These are phyloP conservation scores for Chloroceryle amazona DNA, from an alignment of 2,797 vertebrate species.

Conservation along the genomic window DNA sequence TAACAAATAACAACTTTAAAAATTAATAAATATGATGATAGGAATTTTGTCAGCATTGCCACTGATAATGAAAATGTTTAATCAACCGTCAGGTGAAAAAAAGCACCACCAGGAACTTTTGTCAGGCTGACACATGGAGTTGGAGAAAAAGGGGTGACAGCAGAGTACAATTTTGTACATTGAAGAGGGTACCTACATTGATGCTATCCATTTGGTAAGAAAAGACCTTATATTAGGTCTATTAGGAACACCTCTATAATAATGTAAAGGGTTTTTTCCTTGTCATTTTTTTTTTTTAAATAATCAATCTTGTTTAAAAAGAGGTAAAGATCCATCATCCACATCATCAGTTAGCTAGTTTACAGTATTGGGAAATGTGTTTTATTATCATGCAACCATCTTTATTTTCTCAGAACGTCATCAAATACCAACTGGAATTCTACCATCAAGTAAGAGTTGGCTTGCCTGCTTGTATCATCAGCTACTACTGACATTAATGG, in stretches of 20 bases:
- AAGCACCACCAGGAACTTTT: slow-evolving; percentile 3
- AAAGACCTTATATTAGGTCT: background rate
- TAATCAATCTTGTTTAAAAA: slow-evolving; percentile 13
- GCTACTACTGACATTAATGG: background rate
- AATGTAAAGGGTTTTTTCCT: background rate
- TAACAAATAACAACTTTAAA: slow-evolving; percentile 80
- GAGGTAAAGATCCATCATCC: background rate
- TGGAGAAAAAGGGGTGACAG: slow-evolving; percentile 25
- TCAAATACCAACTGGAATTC: background rate
- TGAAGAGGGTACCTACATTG: background rate
- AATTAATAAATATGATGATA: slow-evolving; percentile 72
- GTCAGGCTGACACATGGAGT: slow-evolving; percentile 16
- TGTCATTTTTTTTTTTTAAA: background rate
- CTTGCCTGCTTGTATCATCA: background rate
- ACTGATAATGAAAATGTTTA: slow-evolving; percentile 65
- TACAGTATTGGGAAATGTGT: background rate
- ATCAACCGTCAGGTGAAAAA: slow-evolving; percentile 19
- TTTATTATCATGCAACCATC: background rate
- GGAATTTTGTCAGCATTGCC: slow-evolving; percentile 58
- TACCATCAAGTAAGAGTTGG: background rate
- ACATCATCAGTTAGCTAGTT: slow-evolving; percentile 10
- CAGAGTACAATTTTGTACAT: background rate
- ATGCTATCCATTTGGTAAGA: background rate
- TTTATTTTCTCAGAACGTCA: slow-evolving; percentile 13
- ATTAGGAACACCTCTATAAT: background rate